Evolutionary conservation across 1,140 invertebrate species (phyloP).

Genomic region (Drosophila paulistorum): DNA sequence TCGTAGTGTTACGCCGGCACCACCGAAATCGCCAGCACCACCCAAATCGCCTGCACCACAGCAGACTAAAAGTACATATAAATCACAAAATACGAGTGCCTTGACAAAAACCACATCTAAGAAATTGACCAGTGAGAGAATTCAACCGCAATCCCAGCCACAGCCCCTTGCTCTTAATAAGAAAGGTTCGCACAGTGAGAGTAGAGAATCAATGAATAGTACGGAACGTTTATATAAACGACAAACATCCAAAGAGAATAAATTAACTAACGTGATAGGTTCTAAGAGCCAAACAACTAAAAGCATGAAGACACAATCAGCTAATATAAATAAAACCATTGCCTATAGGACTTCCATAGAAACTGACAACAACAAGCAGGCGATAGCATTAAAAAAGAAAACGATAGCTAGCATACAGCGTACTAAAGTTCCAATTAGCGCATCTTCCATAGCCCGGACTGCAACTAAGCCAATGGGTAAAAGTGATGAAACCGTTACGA

Average conservation of each 20-base stretch:
- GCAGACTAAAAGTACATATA: slow-evolving; percentile 44
- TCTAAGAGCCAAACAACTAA: slow-evolving; percentile 72
- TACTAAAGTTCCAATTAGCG: slow-evolving; percentile 74
- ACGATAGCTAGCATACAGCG: slow-evolving; percentile 54
- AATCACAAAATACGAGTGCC: slow-evolving; percentile 57
- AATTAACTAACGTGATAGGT: slow-evolving; percentile 73
- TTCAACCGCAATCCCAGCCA: background rate
- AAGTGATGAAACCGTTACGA: slow-evolving; percentile 74
- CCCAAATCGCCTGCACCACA: slow-evolving; percentile 62
- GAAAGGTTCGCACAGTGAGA: slow-evolving; percentile 57
- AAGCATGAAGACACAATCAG: slow-evolving; percentile 77
- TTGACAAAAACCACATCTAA: slow-evolving; percentile 66
- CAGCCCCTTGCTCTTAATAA: slow-evolving; percentile 37
- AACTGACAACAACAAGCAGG: slow-evolving; percentile 66
- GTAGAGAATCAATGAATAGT: slow-evolving; percentile 63
- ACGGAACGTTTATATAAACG: slow-evolving; percentile 68
- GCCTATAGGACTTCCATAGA: slow-evolving; percentile 77
- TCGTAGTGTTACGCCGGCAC: slow-evolving; percentile 41
- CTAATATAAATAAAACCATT: slow-evolving; percentile 65
- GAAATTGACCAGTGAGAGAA: slow-evolving; percentile 39
- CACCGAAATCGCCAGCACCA: slow-evolving; percentile 61
- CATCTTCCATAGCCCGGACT: slow-evolving; percentile 69
- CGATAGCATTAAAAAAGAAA: slow-evolving; percentile 45
- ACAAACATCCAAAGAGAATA: slow-evolving; percentile 71
- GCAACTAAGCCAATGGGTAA: slow-evolving; percentile 59